These are phyloP conservation scores for Thymallus thymallus DNA, from an alignment of 2,113 vertebrate genomes.

Conservation along the genomic window DNA sequence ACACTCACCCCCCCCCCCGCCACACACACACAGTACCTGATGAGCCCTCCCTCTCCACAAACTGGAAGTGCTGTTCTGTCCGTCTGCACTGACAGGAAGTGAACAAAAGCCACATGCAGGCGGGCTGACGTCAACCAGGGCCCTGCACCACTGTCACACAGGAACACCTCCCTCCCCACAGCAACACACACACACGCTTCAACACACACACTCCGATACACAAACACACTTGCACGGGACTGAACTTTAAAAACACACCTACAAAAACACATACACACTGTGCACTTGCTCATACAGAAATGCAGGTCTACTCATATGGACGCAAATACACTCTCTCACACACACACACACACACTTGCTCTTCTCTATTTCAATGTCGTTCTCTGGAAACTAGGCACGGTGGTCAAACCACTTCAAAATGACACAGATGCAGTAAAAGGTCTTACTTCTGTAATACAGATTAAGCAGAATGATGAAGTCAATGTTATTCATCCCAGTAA, in stretches of 20 bases:
- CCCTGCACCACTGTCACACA: slow-evolving; percentile 53
- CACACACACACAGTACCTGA: slow-evolving; percentile 57
- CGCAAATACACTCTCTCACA: background rate
- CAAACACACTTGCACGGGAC: slow-evolving; percentile 22
- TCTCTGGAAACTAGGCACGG: no score
- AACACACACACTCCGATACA: slow-evolving; percentile 6
- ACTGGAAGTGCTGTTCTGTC: slow-evolving; percentile 74
- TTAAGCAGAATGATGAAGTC: no score
- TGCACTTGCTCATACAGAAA: no score
- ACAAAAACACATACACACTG: slow-evolving; percentile 48
- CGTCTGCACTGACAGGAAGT: slow-evolving; percentile 79
- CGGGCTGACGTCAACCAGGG: slow-evolving; percentile 75
- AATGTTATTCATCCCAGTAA: no score
- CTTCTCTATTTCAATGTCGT: no score
- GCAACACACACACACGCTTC: background rate
- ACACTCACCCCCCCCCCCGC: background rate
- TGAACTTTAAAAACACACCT: background rate
- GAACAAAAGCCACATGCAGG: slow-evolving; percentile 77
- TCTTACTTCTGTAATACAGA: no score
- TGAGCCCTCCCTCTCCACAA: slow-evolving; percentile 58
- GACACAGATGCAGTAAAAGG: no score
- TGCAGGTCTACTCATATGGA: no score
- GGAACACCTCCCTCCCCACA: slow-evolving; percentile 51
- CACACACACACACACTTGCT: background rate
- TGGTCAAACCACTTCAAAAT: no score